Base-by-base conservation (phyloP, 2,797 vertebrate genomes). In the Allobates femoralis region DNA sequence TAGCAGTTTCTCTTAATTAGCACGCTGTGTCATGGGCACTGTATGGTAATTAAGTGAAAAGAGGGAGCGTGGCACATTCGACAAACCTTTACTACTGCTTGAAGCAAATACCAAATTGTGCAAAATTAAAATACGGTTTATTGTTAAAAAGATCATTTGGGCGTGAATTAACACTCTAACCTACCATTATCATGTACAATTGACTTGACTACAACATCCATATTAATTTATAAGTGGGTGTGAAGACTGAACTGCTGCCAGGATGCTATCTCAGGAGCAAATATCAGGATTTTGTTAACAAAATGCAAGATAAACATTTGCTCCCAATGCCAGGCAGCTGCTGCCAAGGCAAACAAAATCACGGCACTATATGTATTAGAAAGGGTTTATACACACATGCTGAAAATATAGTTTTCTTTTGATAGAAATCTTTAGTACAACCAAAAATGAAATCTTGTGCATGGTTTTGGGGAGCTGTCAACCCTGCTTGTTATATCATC, bases 11-110 rank as follows among this genome's bases (percentile, higher is more conserved):
- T 21, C 18, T 16, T 79, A n/a, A 79, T 79, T 79, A 37, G 34
- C 77, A 41, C 41, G 55, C 77, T 62, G 77, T 11, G 77, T 60
- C 56, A 37, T 34, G 34, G 77, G 77, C 56, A 16, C 55, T 60
- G 55, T 62, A 79, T 41, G 55, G 55, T 79, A 79, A 79, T 79
- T 79, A 79, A 3, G 21, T 1, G 21, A 37, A 62, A 34, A 12
- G 41, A 77, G 28, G 58, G 77, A 60, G 56, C 16, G 77, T 37
- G 55, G 77, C 55, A 60, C 76, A 78, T 37, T 26, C 15, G 18
- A 30, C 41, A 32, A 78, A 32, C 28, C 75, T 55, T 23, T 34
- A 41, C 19, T 41, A 41, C 3, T 37, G 67, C 67, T 71, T 41
- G 23, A 71, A 32, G 67, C 18, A 71, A 71, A 71, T 23, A 21